Evolutionary conservation across 1,140 invertebrate species (phyloP), one percentile per base, ranked within the genome.

Genomic region (Drosophila athabasca): DNA sequence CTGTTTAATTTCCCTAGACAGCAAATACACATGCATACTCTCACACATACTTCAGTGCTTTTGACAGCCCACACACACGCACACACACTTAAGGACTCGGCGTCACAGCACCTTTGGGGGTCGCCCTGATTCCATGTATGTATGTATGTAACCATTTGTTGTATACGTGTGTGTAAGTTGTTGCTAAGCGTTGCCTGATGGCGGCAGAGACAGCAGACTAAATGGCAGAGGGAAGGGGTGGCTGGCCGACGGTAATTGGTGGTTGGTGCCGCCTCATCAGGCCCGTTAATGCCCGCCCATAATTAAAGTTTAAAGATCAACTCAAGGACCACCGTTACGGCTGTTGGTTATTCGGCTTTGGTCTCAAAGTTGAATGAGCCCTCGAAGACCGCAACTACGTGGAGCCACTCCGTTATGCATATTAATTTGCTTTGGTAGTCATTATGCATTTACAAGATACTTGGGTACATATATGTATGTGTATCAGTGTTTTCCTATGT

Each of bases 361-460:
- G 22, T 24, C 9, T 13, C 13, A 39, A 24, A 50, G 65, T 51
- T 39, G 26, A 50, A 54, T 49, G 39, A 13, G 43, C 17, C 35
- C 43, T 31, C 4, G 35, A 55, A 62, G 22, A 49, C 44, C 19
- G 13, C 43, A 44, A 59, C 31, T 48, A 24, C 39, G 17, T 22
- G 48, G 24, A 17, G n/a, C 19, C 22, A 9, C 6, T 26, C n/a
- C 8, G 15, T 53, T 41, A 22, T 43, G 52, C 59, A 66, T 65
- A 58, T 66, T 75, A 74, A 71, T 61, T 52, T 71, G 46, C 53
- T 48, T 29, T 45, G 13, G 55, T 53, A 67, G 35, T 61, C 68
- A 48, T 31, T 31, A 51, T 48, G 24, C 29, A 39, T 13, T 39
- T 13, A 39, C 11, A 13, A 39, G 35, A 39, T 13, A 4, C 8